Conservation (phyloP, 2,797 vertebrate species). For the Spheniscus humboldti region DNA sequence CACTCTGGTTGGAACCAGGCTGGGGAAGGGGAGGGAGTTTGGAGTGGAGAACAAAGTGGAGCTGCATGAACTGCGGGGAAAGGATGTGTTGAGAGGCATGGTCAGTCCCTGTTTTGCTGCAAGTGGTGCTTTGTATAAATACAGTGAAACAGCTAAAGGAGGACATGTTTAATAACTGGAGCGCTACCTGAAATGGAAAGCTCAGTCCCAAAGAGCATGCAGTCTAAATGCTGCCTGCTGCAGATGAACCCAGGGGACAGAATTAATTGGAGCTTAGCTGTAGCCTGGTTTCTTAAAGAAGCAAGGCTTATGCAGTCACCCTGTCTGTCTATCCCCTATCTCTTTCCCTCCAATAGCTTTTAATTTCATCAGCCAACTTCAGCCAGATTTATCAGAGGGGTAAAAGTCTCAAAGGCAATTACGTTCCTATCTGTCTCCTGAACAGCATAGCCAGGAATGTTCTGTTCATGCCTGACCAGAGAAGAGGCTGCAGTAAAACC, state of each 20-base stretch:
- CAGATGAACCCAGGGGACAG: neutral
- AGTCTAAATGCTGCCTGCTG: neutral
- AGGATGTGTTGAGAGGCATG: neutral
- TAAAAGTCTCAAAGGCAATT: slow-evolving; percentile 19
- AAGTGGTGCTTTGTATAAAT: neutral
- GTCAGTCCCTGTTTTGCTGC: neutral
- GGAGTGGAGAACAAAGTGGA: neutral
- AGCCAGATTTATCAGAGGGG: slow-evolving; percentile 2
- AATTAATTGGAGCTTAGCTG: slow-evolving; percentile 49
- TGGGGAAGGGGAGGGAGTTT: neutral
- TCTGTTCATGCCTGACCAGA: neutral
- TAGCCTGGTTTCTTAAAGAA: slow-evolving; percentile 30
- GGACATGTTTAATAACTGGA: neutral
- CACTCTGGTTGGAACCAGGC: neutral
- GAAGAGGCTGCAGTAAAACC: neutral
- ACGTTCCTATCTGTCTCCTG: neutral
- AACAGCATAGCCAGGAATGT: neutral
- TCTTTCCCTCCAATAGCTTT: slow-evolving; percentile 32
- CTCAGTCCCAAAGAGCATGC: neutral
- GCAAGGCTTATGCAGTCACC: neutral
- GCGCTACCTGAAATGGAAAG: neutral
- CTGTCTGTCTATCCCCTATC: neutral
- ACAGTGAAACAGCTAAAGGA: neutral
- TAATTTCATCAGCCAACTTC: slow-evolving; percentile 3
- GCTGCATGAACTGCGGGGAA: neutral